Conservation (phyloP, 2,797 vertebrate species). For the Acanthurus tractus region DNA sequence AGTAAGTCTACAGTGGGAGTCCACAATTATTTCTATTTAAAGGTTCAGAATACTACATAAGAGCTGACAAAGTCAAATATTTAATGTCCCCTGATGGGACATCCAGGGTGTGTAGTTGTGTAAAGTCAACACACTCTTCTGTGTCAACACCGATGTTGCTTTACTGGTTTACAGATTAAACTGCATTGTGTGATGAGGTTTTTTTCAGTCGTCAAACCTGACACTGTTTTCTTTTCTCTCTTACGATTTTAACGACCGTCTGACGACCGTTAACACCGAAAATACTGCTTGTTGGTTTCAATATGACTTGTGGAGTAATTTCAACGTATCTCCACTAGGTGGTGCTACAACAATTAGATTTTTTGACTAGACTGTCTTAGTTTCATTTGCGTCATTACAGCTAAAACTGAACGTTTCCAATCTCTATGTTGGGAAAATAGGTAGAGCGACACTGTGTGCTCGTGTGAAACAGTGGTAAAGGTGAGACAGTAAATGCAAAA, state of each 20-base stretch:
- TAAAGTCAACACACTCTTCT: conserved; percentile 56
- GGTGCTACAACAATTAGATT: conserved; percentile 20
- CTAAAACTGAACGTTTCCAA: neutral
- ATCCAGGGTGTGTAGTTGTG: conserved; percentile 53
- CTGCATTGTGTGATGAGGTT: neutral
- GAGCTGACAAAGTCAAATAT: conserved; percentile 12
- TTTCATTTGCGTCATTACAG: conserved; percentile 1
- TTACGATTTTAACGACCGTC: neutral
- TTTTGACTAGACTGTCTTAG: conserved; percentile 23
- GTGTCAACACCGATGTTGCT: conserved; percentile 58
- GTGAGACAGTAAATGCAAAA: neutral
- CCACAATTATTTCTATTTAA: neutral
- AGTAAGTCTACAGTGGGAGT: too few species aligned
- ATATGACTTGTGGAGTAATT: neutral
- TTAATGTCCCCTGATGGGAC: conserved; percentile 24
- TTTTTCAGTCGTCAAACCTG: neutral
- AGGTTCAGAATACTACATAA: too few species aligned
- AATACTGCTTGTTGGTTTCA: neutral
- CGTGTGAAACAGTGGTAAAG: neutral
- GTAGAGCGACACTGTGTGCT: neutral
- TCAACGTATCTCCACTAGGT: conserved; percentile 28
- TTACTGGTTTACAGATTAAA: conserved; percentile 53
- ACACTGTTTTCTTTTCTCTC: neutral
- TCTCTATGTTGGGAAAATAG: neutral
- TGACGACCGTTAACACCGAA: neutral